Evolutionary conservation across 2,797 vertebrate genomes (phyloP), one percentile per base, ranked within the genome.

Genomic region (Eulemur mongoz): DNA sequence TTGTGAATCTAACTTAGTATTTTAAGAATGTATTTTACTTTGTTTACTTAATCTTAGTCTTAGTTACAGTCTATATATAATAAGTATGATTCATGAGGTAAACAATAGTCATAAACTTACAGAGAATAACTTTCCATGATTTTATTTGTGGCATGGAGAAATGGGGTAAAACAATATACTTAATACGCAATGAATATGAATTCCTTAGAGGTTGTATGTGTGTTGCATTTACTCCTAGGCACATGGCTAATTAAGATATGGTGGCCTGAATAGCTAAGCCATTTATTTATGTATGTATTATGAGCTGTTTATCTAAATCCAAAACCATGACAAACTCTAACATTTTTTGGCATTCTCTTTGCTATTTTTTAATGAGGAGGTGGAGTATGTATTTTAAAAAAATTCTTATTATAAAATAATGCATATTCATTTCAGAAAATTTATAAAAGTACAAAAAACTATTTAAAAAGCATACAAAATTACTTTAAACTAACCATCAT

Each of bases 31-130:
- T 78, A 70, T 96, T 96, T 97, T 90, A 84, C 11, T 72, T 80
- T 94, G 85, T 91, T 95, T 92, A 75, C 35, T 87, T 97, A 89
- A 89, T 72, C 14, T 92, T 89, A 76, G 91, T 89, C 87, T 92
- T 95, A 94, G 78, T 63, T 96, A 96, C 67, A 91, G 92, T 93
- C 63, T 94, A 75, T 81, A 92, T 94, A 82, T 89, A 95, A 73
- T 82, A 14, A 57, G 45, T 83, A 75, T 93, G 81, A 95, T 85
- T 97, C 95, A 95, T 88, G 50, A 85, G 40, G 57, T 92, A 82
- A 70, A 92, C 61, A 82, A 79, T 59, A 95, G 84, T 63, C 95
- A 27, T 65, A 82, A 54, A 54, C 22, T 91, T 90, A 83, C 11
- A 48, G 45, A 92, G 52, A 27, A 92, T 84, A 85, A 61, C 61